phyloP scores from a whole-genome alignment of 1,140 invertebrate genomes.

The Oryctes rhinoceros region DNA sequence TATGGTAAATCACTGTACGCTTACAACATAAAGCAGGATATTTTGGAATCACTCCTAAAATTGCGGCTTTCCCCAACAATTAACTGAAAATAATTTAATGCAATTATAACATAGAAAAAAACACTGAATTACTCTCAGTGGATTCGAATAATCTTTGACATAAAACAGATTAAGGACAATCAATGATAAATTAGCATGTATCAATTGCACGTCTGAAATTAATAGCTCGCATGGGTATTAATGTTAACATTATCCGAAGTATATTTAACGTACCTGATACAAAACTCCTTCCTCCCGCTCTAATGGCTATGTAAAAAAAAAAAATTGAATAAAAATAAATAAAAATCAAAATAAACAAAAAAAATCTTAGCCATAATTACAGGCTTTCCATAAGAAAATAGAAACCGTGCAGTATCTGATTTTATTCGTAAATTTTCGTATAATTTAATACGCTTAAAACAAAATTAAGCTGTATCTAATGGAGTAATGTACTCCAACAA shows the following conservation, averaged over 20 bases:
- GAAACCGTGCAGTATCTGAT: not conserved
- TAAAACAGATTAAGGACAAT: not conserved
- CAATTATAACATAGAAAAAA: not conserved
- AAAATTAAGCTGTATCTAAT: not conserved
- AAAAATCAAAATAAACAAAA: not conserved
- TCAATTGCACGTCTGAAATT: not conserved
- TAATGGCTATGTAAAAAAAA: not conserved
- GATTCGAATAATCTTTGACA: not conserved
- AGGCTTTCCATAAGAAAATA: not conserved
- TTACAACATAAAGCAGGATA: no score
- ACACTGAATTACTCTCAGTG: not conserved
- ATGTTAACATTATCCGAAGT: not conserved
- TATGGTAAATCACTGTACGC: no score
- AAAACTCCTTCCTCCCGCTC: no score
- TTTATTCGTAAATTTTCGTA: constrained; percentile 6
- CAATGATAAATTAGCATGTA: not conserved
- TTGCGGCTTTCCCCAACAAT: no score
- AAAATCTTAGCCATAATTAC: not conserved
- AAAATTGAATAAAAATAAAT: not conserved
- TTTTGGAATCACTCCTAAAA: no score
- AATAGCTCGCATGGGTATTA: not conserved
- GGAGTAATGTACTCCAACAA: not conserved
- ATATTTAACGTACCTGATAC: no score
- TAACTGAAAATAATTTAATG: not conserved
- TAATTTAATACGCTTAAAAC: not conserved